phyloP scores from a whole-genome alignment of 2,113 vertebrate species.

The Mobula birostris region DNA sequence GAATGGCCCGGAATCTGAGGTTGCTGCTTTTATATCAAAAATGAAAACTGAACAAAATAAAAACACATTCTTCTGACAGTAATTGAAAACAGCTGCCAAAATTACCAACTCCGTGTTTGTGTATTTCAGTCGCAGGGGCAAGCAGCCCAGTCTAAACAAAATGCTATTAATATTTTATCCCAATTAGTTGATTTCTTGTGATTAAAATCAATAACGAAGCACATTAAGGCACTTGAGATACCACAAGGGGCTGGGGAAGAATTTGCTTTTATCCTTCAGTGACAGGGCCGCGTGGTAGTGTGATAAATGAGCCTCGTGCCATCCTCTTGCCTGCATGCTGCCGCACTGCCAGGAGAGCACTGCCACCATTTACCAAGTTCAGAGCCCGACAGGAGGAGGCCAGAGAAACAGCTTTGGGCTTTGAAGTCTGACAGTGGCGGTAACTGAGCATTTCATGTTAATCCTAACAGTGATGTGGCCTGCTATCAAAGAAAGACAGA shows the following conservation, averaged over 20 bases:
- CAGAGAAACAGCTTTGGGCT: not conserved
- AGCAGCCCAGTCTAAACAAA: not conserved
- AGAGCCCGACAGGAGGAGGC: not conserved
- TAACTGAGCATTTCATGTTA: not conserved
- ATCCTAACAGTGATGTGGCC: too few species aligned
- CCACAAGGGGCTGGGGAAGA: not conserved
- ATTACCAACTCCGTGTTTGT: not conserved
- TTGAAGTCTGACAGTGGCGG: not conserved
- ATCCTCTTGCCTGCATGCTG: not conserved
- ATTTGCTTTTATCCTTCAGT: not conserved
- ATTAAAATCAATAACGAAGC: not conserved
- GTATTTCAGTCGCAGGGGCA: not conserved
- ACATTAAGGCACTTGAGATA: not conserved
- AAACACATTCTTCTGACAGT: not conserved
- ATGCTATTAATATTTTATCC: not conserved
- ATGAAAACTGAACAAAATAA: not conserved
- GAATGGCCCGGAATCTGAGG: not conserved
- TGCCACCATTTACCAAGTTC: not conserved
- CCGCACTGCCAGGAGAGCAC: not conserved
- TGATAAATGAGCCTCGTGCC: not conserved
- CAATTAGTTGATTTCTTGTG: not conserved
- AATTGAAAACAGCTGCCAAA: not conserved
- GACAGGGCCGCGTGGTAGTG: not conserved
- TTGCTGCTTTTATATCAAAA: not conserved
- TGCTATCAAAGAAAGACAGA: too few species aligned